phyloP scores from a whole-genome alignment of 2,888 invertebrate species.

The Chironomus tentans region DNA sequence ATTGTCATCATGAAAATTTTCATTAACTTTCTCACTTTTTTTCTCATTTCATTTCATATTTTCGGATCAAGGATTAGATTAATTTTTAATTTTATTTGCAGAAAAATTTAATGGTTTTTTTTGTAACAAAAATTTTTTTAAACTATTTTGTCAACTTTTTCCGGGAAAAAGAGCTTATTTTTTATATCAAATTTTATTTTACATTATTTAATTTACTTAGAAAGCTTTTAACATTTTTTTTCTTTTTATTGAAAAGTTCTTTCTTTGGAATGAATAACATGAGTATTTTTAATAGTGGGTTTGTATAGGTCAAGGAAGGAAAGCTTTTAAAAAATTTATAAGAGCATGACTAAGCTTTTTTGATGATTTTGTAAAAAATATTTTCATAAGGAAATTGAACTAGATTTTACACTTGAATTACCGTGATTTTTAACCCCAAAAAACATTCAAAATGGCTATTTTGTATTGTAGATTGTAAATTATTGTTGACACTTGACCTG shows the following conservation, averaged over 20 bases:
- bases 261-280: conserved; percentile 18
- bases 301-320: neutral
- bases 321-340: neutral
- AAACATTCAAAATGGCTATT: too few relatives aligned
- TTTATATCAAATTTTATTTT: neutral
- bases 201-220: neutral
- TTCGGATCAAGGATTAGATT: neutral
- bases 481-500: too few relatives aligned
- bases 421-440: too few relatives aligned
- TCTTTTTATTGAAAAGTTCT: neutral
- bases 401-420: too few relatives aligned
- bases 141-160: neutral
- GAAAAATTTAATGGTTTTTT: neutral
- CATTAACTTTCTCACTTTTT: neutral
- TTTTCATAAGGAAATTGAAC: too few relatives aligned
- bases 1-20: conserved; percentile 4
- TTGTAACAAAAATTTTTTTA: neutral
- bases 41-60: neutral
- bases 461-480: too few relatives aligned
- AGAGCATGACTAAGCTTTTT: too few relatives aligned
- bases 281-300: neutral
- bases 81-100: neutral
- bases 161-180: neutral
- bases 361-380: too few relatives aligned
- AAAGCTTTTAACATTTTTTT: neutral